phyloP scores from a whole-genome alignment of 2,797 vertebrate genomes.

The Liparis tanakae region DNA sequence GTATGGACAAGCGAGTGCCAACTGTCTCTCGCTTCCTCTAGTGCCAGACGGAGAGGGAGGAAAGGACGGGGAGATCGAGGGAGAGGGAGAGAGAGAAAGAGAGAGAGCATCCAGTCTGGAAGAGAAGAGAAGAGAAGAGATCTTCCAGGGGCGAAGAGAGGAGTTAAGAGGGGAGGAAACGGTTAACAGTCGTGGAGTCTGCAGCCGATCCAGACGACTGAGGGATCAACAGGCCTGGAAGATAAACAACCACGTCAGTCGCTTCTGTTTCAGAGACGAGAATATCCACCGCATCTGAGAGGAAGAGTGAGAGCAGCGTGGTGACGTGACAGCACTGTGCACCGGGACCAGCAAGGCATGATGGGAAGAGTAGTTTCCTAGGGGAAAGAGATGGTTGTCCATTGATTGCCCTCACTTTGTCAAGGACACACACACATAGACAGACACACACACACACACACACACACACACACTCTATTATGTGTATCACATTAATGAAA shows the following conservation, averaged over 20 bases:
- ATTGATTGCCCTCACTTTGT: constrained; percentile 27
- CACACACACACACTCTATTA: too few relatives aligned
- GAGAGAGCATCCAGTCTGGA: constrained; percentile 31
- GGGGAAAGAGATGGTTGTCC: constrained; percentile 40
- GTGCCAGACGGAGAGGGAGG: constrained; percentile 51
- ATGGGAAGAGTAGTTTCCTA: constrained; percentile 67
- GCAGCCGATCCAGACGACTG: constrained; percentile 34
- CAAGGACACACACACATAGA: constrained; percentile 12
- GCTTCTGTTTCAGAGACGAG: constrained; percentile 34
- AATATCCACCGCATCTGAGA: constrained; percentile 38
- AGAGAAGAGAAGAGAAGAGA: constrained; percentile 44
- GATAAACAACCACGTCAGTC: constrained; percentile 51
- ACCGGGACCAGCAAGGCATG: constrained; percentile 66
- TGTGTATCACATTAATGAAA: neutral
- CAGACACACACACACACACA: neutral
- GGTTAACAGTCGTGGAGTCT: constrained; percentile 18
- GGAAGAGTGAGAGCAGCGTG: constrained; percentile 42
- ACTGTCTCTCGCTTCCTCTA: constrained; percentile 62
- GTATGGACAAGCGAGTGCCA: constrained; percentile 56
- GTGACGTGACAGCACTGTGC: constrained; percentile 52
- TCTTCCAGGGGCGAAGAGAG: constrained; percentile 19
- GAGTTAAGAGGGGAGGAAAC: constrained; percentile 27
- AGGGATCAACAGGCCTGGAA: constrained; percentile 56
- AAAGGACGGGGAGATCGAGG: constrained; percentile 6
- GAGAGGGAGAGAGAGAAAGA: constrained; percentile 16